Base-by-base conservation (phyloP, 2,113 vertebrate genomes). In the Apistogramma diplotaenia region DNA sequence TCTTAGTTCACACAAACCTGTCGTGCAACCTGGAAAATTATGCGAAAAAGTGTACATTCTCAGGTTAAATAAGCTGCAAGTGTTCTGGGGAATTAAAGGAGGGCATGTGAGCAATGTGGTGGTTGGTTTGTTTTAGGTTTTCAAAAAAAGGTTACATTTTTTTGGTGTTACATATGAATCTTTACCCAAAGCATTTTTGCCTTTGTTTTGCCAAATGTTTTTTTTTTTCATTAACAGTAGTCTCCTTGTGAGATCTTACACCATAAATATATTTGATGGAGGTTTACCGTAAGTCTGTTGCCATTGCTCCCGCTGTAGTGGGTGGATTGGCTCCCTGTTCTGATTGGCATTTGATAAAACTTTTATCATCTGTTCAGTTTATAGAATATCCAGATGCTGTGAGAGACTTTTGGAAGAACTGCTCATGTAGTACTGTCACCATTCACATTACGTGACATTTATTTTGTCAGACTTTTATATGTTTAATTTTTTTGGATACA, bases 361-460 rank as follows among this genome's bases (percentile, higher is more conserved):
- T 13, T 55, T 49, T 37, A 19, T 61, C 4, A 29, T 73, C 3
- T 5, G 31, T 31, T 57, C 8, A 59, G 4, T 81, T 7, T 72
- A n/a, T 59, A 21, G 4, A 73, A 51, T 59, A 81, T 85, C 40
- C 1, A 23, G 80, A 82, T 81, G 72, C 82, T 86, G 62, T 81
- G 8, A 55, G 12, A 46, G 4, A 49, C 29, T 25, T 51, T 56
- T 79, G 35, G 2, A 19, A 35, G 8, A 18, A 46, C 12, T 74
- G 5, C 46, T 86, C 13, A 55, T 78, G 5, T 76, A 25, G 46
- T 74, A 74, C 74, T 67, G 19, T 82, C 35, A 56, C 19, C 23
- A 23, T 58, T 76, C 15, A 6, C 4, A 46, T 37, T 67, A 18
- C 8, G 6, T 29, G 18, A n/a, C 18, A n/a, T 70, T 70, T 70